A percentile compares a stretch with the other conserved stretches of the same genome.
phyloP scores from a whole-genome alignment of 2,888 invertebrate genomes.

The Cactoblastis cactorum region DNA sequence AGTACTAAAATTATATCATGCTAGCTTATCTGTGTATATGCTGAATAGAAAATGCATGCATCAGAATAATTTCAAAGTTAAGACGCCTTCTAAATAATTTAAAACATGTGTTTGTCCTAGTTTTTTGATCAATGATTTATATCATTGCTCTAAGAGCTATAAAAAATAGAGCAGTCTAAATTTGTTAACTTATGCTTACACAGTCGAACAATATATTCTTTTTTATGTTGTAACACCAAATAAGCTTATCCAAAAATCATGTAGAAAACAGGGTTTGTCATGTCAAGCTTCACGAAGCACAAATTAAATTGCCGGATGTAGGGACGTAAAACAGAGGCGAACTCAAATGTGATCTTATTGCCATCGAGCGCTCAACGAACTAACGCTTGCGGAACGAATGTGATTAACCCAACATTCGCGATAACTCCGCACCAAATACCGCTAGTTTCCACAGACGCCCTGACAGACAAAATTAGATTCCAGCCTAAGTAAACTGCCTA shows the following conservation, averaged over 20 bases:
- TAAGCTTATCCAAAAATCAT: conserved; percentile 8
- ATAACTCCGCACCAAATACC: conserved; percentile 9
- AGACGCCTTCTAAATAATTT: too few species aligned
- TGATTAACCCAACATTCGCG: conserved; percentile 26
- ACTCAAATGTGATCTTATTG: conserved; percentile 43
- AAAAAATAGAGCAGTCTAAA: too few species aligned
- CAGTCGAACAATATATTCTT: too few species aligned
- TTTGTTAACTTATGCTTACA: too few species aligned
- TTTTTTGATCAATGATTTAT: too few species aligned
- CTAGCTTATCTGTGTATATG: too few species aligned
- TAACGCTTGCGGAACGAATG: conserved; percentile 31
- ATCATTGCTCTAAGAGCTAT: too few species aligned
- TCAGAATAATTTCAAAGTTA: too few species aligned
- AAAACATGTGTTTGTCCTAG: too few species aligned
- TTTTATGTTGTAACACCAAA: background rate
- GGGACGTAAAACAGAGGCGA: conserved; percentile 42
- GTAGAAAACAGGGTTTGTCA: conserved; percentile 29
- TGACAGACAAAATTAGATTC: conserved; percentile 21
- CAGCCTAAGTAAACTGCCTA: conserved; percentile 22
- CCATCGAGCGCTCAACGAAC: conserved; percentile 18
- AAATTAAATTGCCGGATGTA: conserved; percentile 64
- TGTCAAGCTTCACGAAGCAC: conserved; percentile 36
- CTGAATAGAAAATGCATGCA: background rate
- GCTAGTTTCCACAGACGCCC: background rate
- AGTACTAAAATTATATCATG: background rate